phyloP scores from a whole-genome alignment of 2,888 invertebrate genomes.

The Unio pictorum region DNA sequence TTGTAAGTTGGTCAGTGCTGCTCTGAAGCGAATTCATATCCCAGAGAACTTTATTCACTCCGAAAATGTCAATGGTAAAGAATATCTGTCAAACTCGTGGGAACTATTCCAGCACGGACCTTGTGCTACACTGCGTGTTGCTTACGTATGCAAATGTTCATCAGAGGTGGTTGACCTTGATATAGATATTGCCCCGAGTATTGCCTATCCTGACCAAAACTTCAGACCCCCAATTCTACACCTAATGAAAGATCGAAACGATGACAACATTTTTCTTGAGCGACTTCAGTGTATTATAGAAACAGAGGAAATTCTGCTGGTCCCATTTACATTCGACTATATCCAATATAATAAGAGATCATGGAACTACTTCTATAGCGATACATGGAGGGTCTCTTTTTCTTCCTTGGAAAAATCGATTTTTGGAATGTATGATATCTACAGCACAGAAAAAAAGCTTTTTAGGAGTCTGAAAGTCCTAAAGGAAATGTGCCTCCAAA shows the following conservation, averaged over 20 bases:
- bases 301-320: constrained; percentile 10
- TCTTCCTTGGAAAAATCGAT: constrained; percentile 19
- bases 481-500: constrained; percentile 17
- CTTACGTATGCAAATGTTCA: constrained; percentile 5
- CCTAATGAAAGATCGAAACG: background rate
- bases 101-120: constrained; percentile 11
- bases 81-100: background rate
- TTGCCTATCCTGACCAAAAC: constrained; percentile 9
- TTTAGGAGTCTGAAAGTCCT: constrained; percentile 16
- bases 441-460: constrained; percentile 16
- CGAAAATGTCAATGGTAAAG: background rate
- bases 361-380: constrained; percentile 15
- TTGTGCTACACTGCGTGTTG: constrained; percentile 13
- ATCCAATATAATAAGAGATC: background rate
- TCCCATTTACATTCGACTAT: constrained; percentile 18
- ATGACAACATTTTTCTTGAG: constrained; percentile 6
- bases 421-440: constrained; percentile 9
- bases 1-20: constrained; percentile 11
- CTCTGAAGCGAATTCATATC: constrained; percentile 9
- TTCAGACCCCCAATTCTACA: constrained; percentile 9
- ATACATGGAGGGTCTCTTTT: constrained; percentile 22
- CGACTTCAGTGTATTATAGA: constrained; percentile 2
- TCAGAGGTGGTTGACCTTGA: constrained; percentile 9
- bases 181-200: constrained; percentile 21
- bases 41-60: constrained; percentile 10